Evolutionary conservation across 2,888 invertebrate species (phyloP).

Genomic region (Ophonus ardosiacus): DNA sequence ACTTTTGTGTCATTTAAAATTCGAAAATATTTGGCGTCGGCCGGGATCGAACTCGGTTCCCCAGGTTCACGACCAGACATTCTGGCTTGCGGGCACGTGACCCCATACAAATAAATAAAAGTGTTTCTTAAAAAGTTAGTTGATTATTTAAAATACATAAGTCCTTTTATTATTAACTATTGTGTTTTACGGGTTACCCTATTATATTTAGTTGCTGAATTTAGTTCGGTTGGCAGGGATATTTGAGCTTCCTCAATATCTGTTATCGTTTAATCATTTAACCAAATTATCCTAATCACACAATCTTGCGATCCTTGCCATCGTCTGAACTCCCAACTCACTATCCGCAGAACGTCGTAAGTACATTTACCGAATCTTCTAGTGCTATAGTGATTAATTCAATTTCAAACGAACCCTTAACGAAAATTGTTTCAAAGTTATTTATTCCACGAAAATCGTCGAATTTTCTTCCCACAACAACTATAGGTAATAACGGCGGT

Average conservation of each 20-base stretch:
- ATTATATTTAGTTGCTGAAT: background rate
- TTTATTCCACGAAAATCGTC: background rate
- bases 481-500: background rate
- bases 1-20: no score
- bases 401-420: background rate
- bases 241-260: background rate
- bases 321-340: background rate
- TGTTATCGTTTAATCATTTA: background rate
- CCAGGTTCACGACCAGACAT: no score
- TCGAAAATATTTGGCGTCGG: no score
- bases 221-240: background rate
- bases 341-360: slow-evolving; percentile 15
- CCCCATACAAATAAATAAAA: no score
- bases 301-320: background rate
- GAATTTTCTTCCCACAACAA: background rate
- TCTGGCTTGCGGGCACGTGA: no score
- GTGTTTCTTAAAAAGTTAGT: no score
- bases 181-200: no score
- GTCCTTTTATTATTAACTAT: no score
- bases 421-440: background rate
- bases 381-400: slow-evolving; percentile 14
- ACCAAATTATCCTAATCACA: background rate
- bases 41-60: no score
- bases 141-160: no score
- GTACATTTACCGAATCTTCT: slow-evolving; percentile 36